Evolutionary conservation across 2,113 vertebrate species (phyloP).

Genomic region (Catharus fuscescens): DNA sequence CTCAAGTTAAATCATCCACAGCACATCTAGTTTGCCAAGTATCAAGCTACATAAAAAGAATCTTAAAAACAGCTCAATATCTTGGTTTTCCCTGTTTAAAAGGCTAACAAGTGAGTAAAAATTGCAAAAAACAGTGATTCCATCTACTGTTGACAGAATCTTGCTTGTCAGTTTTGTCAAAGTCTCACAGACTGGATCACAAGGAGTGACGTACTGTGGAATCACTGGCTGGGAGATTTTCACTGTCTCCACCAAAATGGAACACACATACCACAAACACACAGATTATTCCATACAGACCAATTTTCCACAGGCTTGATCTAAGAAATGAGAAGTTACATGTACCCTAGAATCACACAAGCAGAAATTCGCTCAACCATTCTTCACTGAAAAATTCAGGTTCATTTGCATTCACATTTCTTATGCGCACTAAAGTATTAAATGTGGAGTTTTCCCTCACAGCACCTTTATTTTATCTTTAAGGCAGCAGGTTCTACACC

Average conservation of each 20-base stretch:
- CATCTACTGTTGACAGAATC: neutral
- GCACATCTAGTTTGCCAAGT: neutral
- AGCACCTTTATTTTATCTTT: neutral
- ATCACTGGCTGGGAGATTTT: neutral
- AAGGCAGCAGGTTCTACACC: neutral
- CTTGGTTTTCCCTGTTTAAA: neutral
- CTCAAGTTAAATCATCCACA: neutral
- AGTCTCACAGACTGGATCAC: neutral
- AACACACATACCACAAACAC: neutral
- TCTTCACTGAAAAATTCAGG: neutral
- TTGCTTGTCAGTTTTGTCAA: neutral
- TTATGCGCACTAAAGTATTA: neutral
- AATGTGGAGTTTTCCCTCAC: neutral
- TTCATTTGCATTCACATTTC: neutral
- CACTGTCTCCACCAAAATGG: neutral
- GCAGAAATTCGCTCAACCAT: neutral
- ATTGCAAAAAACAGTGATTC: neutral
- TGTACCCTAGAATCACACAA: neutral
- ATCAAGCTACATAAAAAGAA: neutral
- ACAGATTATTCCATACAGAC: neutral
- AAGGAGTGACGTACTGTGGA: neutral
- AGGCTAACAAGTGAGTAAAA: neutral
- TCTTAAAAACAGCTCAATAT: neutral
- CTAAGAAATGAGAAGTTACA: neutral
- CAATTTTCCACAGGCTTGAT: rapidly evolving